A percentile compares a stretch with the other conserved stretches of the same genome.
Conservation (phyloP, 2,888 invertebrate species). For the Morpho helenor region DNA sequence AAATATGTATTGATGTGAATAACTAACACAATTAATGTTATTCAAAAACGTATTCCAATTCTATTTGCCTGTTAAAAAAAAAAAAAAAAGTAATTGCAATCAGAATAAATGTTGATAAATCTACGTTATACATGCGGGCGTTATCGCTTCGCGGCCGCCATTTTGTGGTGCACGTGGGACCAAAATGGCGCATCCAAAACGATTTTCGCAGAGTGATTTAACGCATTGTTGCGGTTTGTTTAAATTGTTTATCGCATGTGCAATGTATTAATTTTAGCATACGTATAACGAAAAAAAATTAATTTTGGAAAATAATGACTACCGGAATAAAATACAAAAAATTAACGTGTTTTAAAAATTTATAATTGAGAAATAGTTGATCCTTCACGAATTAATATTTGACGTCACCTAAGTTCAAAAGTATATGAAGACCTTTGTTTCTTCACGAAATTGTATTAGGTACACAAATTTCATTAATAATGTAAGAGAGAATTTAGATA, state of each 20-base stretch:
- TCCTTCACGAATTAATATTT: too few relatives aligned
- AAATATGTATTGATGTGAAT: not conserved
- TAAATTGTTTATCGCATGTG: conserved; percentile 22
- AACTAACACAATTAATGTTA: conserved; percentile 1
- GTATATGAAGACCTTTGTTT: too few relatives aligned
- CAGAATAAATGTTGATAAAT: conserved; percentile 17
- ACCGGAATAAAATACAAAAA: too few relatives aligned
- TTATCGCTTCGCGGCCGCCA: conserved; percentile 37
- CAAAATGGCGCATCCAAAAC: conserved; percentile 43
- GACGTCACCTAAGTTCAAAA: too few relatives aligned
- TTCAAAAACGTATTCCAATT: not conserved
- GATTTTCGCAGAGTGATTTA: conserved; percentile 37
- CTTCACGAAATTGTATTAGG: too few relatives aligned
- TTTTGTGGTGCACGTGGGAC: conserved; percentile 47
- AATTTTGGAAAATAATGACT: too few relatives aligned
- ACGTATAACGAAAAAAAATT: too few relatives aligned
- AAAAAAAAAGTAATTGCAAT: conserved; percentile 10
- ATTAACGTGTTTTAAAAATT: too few relatives aligned
- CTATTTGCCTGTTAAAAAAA: conserved; percentile 1
- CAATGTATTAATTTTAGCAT: too few relatives aligned
- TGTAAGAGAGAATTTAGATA: too few relatives aligned
- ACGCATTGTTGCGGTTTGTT: conserved; percentile 26
- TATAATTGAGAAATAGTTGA: too few relatives aligned
- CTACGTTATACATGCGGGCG: conserved; percentile 10
- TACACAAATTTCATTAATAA: too few relatives aligned